Evolutionary conservation across 64 coral and sea anemone species (phyloP), one percentile per base, ranked within the genome.

Genomic region (Stichodactyla helianthus): DNA sequence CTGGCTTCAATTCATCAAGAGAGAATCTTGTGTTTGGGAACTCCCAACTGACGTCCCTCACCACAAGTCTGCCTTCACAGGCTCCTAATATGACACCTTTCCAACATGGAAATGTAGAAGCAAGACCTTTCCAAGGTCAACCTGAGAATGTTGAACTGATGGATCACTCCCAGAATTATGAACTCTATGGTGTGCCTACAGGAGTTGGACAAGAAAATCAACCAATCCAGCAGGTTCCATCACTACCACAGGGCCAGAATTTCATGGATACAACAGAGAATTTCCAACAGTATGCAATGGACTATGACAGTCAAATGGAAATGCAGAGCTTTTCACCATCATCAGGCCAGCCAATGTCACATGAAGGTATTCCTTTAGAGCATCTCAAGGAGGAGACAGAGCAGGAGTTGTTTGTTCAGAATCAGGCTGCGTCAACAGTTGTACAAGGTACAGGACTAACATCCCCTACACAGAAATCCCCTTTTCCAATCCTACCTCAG

Each of bases 111-210:
- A 65, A 92, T 13, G 50, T 92, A 65, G 91, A 92, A 60, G 35
- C 35, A 44, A 44, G 35, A 44, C 35, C 35, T 44, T 74, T 74
- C 68, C 78, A 81, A 20, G 78, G 51, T 23, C 56, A 16, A 26
- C 54, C 79, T 54, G 50, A 76, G 19, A 65, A 92, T 13, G 50
- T 92, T 71, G 91, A 92, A 60, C 78, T 92, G 91, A 92, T 92
- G 86, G 91, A 92, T 57, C 86, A 86, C 9, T 74, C 68, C 68
- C 83, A 82, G 52, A 55, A 52, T 53, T 90, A 78, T 79, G 83
- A 79, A 35, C 68, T 74, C 25, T 74, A 74, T 5, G 27, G 22
- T 74, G 7, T 74, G 25, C 68, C 68, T 10, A 27, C 68, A 31
- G 68, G 22, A 23, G 68, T 74, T 74, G 68, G 68, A 0, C 68